These are phyloP conservation scores for Pygoscelis adeliae DNA, from an alignment of 2,113 vertebrate genomes.

Conservation along the genomic window DNA sequence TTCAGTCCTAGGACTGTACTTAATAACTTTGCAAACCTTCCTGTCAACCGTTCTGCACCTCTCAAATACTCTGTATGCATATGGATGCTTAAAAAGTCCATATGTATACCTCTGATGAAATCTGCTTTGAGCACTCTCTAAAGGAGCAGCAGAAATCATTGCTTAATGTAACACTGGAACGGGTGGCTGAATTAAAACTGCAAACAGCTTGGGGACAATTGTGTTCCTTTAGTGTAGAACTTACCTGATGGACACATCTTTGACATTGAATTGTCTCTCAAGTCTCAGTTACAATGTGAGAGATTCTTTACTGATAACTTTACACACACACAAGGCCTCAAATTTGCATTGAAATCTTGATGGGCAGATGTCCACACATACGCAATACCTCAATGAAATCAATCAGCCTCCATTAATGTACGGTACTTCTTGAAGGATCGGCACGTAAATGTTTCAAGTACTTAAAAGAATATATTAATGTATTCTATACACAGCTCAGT, in stretches of 20 bases:
- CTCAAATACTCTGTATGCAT: not conserved
- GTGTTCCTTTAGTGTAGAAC: not conserved
- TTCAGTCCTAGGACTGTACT: not conserved
- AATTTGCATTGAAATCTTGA: not conserved
- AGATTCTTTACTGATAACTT: not conserved
- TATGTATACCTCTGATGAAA: not conserved
- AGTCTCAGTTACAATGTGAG: not conserved
- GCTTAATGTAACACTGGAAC: not conserved
- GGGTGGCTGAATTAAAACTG: not conserved
- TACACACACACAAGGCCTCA: not conserved
- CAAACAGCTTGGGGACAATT: not conserved
- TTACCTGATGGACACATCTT: not conserved
- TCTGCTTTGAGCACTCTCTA: not conserved
- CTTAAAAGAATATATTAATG: not conserved
- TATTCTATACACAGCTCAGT: not conserved
- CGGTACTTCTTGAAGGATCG: not conserved
- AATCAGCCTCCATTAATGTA: not conserved
- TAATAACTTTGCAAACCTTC: not conserved
- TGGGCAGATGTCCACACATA: not conserved
- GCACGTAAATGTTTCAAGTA: not conserved
- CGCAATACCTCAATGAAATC: not conserved
- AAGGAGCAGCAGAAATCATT: not conserved
- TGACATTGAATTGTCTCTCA: not conserved
- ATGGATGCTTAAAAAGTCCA: not conserved
- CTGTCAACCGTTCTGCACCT: not conserved